These are phyloP conservation scores for Tringa solitaria DNA, from an alignment of 2,113 vertebrate species.

Conservation along the genomic window DNA sequence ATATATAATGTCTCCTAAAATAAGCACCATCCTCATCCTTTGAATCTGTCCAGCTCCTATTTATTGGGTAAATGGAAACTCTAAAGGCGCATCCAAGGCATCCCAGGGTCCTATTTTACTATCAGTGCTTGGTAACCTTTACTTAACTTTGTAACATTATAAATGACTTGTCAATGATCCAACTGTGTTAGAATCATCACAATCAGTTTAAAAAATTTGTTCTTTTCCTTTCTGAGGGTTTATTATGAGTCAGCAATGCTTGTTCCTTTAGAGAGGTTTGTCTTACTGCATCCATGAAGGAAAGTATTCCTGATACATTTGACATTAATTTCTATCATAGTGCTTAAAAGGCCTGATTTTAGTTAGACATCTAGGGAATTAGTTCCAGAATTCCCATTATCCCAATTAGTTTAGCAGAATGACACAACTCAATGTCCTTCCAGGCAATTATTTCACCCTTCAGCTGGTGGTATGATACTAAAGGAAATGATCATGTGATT, in stretches of 20 bases:
- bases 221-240: background rate
- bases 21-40: background rate
- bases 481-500: background rate
- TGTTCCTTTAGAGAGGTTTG: background rate
- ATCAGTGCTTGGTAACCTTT: background rate
- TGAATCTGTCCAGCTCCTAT: background rate
- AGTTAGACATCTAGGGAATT: background rate
- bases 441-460: slow-evolving; percentile 1
- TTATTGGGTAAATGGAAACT: background rate
- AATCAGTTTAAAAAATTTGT: background rate
- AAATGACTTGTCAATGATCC: background rate
- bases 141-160: background rate
- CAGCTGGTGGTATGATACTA: background rate
- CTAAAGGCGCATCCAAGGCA: background rate
- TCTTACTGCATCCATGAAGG: background rate
- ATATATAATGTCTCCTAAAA: background rate
- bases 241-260: background rate
- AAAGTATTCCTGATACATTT: background rate
- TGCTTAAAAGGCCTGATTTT: background rate
- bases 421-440: background rate
- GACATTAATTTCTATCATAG: background rate
- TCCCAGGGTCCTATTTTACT: background rate
- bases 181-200: background rate
- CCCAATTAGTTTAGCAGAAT: background rate
- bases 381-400: slow-evolving; percentile 18